Evolutionary conservation across 2,797 vertebrate species (phyloP), one percentile per base, ranked within the genome.

Genomic region (Eleutherodactylus coqui): DNA sequence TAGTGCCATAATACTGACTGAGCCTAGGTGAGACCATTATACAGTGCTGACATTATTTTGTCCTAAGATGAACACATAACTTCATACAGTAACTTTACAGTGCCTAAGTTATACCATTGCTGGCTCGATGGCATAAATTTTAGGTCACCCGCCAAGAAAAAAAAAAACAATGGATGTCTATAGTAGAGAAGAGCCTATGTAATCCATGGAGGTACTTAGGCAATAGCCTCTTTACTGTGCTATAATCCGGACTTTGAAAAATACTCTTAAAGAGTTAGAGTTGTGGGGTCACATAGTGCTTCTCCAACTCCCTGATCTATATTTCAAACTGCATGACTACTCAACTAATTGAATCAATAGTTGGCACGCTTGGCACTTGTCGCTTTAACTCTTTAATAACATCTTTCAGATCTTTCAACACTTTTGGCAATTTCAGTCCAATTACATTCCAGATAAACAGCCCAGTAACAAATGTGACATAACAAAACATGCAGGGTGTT

Each of bases 401-500:
- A 24, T 67, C 7, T 21, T 41, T 70, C 19, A 8, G 7, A 10
- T 70, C 17, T 70, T 70, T 24, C 5, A 1, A 41, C 67, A 41
- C 45, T 5, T 14, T 72, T 72, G 36, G n/a, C 38, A 4, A 72
- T 72, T 73, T 73, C 70, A 45, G 24, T 45, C 38, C 70, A 45
- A 45, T 73, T 45, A 43, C 21, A 14, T 14, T 73, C 41, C 70
- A 73, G 70, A 73, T 45, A 45, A 73, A 67, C 62, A 82, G 43
- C 67, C 34, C 29, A 53, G 67, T 27, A 60, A 58, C 75, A 84
- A 24, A 72, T 64, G 43, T 73, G 49, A 73, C 75, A 67, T 64
- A 78, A 62, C n/a, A 83, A 51, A 49, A 53, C 55, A 32, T 69
- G 32, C 76, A 73, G 27, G 58, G 36, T 43, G 72, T 75, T 21